Conservation (phyloP, 2,888 invertebrate genomes). For the Dendrolimus pini region DNA sequence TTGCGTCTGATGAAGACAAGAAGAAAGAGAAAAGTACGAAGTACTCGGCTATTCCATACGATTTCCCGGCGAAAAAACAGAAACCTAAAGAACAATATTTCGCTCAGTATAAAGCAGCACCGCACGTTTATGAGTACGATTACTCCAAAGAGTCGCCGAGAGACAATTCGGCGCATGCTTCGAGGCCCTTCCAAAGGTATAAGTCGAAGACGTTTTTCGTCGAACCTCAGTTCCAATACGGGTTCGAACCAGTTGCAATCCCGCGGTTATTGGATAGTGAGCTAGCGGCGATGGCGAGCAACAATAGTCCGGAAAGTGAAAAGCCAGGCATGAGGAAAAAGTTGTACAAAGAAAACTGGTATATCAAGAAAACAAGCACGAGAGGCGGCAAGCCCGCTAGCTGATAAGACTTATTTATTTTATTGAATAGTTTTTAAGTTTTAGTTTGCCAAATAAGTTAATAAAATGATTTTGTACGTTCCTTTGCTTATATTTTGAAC, state of each 20-base stretch:
- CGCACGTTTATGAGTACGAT: slow-evolving; percentile 42
- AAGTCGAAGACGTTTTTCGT: slow-evolving; percentile 54
- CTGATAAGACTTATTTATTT: slow-evolving; percentile 57
- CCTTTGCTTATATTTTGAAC: slow-evolving; percentile 5
- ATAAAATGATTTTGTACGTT: slow-evolving; percentile 18
- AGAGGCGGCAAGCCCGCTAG: slow-evolving; percentile 50
- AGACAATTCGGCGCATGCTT: slow-evolving; percentile 47
- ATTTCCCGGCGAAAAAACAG: slow-evolving; percentile 28
- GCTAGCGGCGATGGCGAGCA: slow-evolving; percentile 59
- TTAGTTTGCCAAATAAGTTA: slow-evolving; percentile 24
- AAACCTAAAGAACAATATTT: slow-evolving; percentile 43
- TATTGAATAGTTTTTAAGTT: slow-evolving; percentile 29
- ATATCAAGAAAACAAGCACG: slow-evolving; percentile 62
- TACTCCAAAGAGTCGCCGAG: slow-evolving; percentile 43
- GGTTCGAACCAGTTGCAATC: slow-evolving; percentile 59
- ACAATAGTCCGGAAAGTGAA: slow-evolving; percentile 54
- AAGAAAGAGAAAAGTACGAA: slow-evolving; percentile 43
- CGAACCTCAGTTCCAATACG: slow-evolving; percentile 68
- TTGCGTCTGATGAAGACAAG: slow-evolving; percentile 25
- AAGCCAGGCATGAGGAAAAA: slow-evolving; percentile 60
- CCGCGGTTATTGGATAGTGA: slow-evolving; percentile 59
- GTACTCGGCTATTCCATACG: slow-evolving; percentile 36
- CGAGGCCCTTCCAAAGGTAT: slow-evolving; percentile 41
- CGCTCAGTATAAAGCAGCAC: slow-evolving; percentile 40
- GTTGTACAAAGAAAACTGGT: slow-evolving; percentile 65